These are phyloP conservation scores for Lepidotrigona ventralis DNA, from an alignment of 1,140 invertebrate genomes.

Conservation along the genomic window DNA sequence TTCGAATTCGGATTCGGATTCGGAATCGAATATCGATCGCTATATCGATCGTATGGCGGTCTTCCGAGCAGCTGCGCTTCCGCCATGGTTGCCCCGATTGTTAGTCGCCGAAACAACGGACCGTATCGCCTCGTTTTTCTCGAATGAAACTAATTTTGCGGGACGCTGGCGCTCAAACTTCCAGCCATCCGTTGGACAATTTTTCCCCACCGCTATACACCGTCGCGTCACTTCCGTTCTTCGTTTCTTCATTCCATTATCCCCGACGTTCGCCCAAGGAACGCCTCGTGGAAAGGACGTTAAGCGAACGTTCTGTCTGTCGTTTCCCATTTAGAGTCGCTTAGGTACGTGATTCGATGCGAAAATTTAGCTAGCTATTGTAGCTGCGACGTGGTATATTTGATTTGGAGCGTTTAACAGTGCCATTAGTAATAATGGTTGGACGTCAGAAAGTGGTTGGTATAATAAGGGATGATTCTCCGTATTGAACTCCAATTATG, in stretches of 20 bases:
- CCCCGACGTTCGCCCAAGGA: background rate
- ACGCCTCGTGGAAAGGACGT: background rate
- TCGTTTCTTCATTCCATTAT: constrained; percentile 28
- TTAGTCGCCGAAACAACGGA: background rate
- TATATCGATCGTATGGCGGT: background rate
- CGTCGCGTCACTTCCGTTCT: constrained; percentile 19
- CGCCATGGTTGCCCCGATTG: background rate
- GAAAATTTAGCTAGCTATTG: background rate
- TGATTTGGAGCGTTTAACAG: too few species aligned
- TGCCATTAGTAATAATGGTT: too few species aligned
- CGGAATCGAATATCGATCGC: background rate
- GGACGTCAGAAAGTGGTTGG: too few species aligned
- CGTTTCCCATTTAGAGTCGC: too few species aligned
- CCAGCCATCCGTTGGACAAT: constrained; percentile 38
- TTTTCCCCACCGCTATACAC: constrained; percentile 11
- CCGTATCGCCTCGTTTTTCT: constrained; percentile 47
- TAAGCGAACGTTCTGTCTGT: background rate
- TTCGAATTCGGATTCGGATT: background rate
- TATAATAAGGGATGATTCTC: too few species aligned
- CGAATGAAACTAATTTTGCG: constrained; percentile 53
- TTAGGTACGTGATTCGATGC: background rate
- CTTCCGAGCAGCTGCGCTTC: background rate
- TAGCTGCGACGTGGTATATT: too few species aligned
- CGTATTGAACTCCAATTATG: too few species aligned
- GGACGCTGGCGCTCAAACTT: constrained; percentile 30